These are phyloP conservation scores for Arrhopalites spinosus DNA, from an alignment of 2,888 invertebrate species.

Conservation along the genomic window DNA sequence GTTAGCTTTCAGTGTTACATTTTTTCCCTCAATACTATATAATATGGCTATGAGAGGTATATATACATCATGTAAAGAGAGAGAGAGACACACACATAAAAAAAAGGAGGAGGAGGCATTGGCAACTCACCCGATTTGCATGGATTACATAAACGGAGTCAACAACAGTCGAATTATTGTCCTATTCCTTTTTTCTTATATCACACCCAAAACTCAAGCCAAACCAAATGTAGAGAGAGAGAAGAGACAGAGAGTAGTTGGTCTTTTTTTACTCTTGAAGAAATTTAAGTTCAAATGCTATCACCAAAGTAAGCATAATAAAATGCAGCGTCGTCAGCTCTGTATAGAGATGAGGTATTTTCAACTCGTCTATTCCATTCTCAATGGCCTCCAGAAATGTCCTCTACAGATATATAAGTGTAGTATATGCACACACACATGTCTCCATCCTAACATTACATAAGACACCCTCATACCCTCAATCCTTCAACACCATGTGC, in stretches of 20 bases:
- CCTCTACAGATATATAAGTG: neutral
- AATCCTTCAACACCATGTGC: neutral
- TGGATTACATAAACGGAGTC: conserved; percentile 34
- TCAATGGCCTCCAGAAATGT: conserved; percentile 42
- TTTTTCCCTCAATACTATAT: conserved; percentile 3
- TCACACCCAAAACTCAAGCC: neutral
- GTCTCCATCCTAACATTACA: conserved; percentile 15
- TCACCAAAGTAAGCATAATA: conserved; percentile 35
- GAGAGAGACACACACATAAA: neutral
- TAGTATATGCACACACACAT: conserved; percentile 12
- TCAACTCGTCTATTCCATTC: conserved; percentile 44
- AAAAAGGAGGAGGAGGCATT: conserved; percentile 1
- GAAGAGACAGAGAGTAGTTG: neutral
- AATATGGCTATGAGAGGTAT: neutral
- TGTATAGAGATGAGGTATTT: conserved; percentile 51
- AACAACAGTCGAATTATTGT: conserved; percentile 28
- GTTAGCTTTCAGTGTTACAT: neutral
- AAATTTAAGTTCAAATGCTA: conserved; percentile 23
- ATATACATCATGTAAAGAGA: neutral
- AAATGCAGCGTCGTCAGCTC: conserved; percentile 52
- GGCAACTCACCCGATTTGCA: conserved; percentile 32
- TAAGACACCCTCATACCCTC: neutral
- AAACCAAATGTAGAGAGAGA: too few relatives aligned
- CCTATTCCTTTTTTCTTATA: conserved; percentile 4
- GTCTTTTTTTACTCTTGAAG: conserved; percentile 23